Conservation (phyloP, 2,888 invertebrate species). For the Sinelater perroti region DNA sequence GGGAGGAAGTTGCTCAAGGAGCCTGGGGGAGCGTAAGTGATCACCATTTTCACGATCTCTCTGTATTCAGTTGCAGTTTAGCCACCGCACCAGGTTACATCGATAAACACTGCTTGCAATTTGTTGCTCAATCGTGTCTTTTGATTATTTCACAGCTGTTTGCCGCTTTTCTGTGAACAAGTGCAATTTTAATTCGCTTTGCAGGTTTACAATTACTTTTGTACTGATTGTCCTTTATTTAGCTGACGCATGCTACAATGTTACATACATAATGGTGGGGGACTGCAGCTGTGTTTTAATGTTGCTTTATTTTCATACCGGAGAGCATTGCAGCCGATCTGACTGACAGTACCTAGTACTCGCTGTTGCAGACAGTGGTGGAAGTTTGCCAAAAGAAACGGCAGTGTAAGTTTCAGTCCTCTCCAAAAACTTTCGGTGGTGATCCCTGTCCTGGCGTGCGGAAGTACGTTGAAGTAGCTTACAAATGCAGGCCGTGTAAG, state of each 20-base stretch:
- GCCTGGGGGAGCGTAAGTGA: constrained; percentile 57
- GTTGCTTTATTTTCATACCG: constrained; percentile 26
- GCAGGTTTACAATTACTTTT: constrained; percentile 20
- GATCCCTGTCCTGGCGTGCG: constrained; percentile 93
- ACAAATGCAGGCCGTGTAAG: constrained; percentile 97
- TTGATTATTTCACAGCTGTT: constrained; percentile 13
- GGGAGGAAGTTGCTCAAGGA: constrained; percentile 55
- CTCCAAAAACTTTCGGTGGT: constrained; percentile 85
- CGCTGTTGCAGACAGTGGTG: constrained; percentile 92
- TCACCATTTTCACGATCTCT: constrained; percentile 24
- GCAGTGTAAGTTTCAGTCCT: constrained; percentile 90
- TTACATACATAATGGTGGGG: constrained; percentile 17
- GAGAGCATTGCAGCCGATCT: constrained; percentile 59
- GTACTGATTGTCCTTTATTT: constrained; percentile 12
- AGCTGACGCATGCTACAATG: constrained; percentile 30
- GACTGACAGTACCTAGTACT: constrained; percentile 74
- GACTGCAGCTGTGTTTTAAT: constrained; percentile 22
- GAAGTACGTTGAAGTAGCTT: constrained; percentile 95
- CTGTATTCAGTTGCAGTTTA: constrained; percentile 37
- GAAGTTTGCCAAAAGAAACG: constrained; percentile 93
- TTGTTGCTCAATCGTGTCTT: constrained; percentile 22
- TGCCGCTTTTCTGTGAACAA: constrained; percentile 16
- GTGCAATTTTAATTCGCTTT: constrained; percentile 20
- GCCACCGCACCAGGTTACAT: constrained; percentile 23
- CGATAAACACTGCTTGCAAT: constrained; percentile 29